Evolutionary conservation across 2,888 invertebrate genomes (phyloP), one percentile per base, ranked within the genome.

Genomic region (Hirtodrosophila histrioides): DNA sequence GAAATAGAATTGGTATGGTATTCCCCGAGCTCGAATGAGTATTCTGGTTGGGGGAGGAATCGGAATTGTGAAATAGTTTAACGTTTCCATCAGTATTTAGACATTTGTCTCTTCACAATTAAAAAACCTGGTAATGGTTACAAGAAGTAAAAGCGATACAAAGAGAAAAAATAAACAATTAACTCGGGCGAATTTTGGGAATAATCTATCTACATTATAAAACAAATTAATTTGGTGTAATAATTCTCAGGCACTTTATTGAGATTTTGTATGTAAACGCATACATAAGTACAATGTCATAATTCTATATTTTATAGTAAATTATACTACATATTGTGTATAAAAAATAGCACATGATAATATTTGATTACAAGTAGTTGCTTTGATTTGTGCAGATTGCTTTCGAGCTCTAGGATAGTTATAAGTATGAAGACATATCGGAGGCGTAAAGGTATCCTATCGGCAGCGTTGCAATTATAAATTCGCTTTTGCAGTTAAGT

Each of bases 231-330:
- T 37, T 58, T 62, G 51, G 44, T 70, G 29, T 68, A 71, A 69
- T 75, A 61, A 53, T 60, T 73, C 53, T 71, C 67, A 86, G 86
- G 86, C 87, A 87, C 86, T 87, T 86, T 85, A 85, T 87, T 82
- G 67, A 81, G 76, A 69, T 83, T 58, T 73, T 75, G 69, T 80
- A 78, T 55, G 58, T 45, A 40, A 51, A 43, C 65, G 63, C 43
- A 44, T 75, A 74, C 51, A 68, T 78, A 74, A 75, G 82, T 81
- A 81, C 75, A 69, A 64, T 67, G 45, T 69, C 37, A 44, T 64
- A 62, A 56, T 17, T 6, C 41, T 69, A 76, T 8, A 53, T 49
- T 55, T 50, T 57, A 56, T 46, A 58, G 35, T 48, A 53, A 46
- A 49, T 53, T 57, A 62, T 48, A 69, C 66, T 54, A 57, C 45